Percentiles rank a stretch among this genome's conserved stretches.
Conservation (phyloP, 2,888 invertebrate genomes). For the Heteromyza rotundicornis region DNA sequence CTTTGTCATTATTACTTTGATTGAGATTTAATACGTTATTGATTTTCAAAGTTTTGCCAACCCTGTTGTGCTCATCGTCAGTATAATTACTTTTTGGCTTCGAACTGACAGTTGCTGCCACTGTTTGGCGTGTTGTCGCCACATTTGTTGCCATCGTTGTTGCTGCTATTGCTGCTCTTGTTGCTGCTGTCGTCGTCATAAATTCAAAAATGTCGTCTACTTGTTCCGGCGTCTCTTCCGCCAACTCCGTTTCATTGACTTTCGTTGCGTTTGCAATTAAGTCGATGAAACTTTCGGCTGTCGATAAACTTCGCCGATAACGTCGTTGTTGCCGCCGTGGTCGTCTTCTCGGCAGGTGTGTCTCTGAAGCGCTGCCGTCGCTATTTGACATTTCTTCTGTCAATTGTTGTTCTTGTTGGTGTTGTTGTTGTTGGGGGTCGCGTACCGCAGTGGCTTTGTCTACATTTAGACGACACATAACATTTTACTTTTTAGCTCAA, state of each 20-base stretch:
- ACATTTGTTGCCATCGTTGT: slow-evolving; percentile 2
- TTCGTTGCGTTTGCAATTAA: slow-evolving; percentile 50
- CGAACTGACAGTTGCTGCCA: slow-evolving; percentile 1
- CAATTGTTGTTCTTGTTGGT: neutral
- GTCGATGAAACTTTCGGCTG: slow-evolving; percentile 50
- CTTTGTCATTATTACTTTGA: slow-evolving; percentile 30
- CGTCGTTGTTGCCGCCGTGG: slow-evolving; percentile 33
- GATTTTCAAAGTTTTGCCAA: slow-evolving; percentile 50
- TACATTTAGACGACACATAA: neutral
- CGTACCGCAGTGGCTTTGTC: neutral
- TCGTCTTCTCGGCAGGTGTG: slow-evolving; percentile 12
- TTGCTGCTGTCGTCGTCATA: slow-evolving; percentile 24
- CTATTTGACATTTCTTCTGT: slow-evolving; percentile 33
- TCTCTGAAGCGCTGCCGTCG: slow-evolving; percentile 5
- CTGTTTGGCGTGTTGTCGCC: neutral
- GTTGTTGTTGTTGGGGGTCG: neutral
- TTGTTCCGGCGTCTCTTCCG: slow-evolving; percentile 18
- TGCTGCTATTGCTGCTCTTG: slow-evolving; percentile 18
- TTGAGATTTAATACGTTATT: slow-evolving; percentile 53
- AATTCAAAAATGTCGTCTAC: slow-evolving; percentile 30
- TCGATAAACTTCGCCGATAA: slow-evolving; percentile 53
- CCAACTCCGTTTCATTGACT: slow-evolving; percentile 36
- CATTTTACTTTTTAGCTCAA: neutral
- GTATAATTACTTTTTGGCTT: slow-evolving; percentile 26
- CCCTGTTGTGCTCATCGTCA: slow-evolving; percentile 2